These are phyloP conservation scores for Thera britannica DNA, from an alignment of 2,888 invertebrate genomes.

Conservation along the genomic window DNA sequence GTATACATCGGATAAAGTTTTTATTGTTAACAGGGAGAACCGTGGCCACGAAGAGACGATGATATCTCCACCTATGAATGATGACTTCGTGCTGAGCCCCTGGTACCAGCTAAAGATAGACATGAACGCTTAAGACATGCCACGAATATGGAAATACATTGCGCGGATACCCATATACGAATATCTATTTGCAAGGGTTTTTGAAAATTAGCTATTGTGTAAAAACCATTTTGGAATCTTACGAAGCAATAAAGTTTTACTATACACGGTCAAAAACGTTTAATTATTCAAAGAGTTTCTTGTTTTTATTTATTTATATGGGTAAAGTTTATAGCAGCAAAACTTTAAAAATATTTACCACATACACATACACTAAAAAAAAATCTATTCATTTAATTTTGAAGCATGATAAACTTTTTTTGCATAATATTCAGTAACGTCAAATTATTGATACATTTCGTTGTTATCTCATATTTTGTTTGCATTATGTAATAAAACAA, in stretches of 20 bases:
- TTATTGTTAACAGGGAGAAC: conserved; percentile 83
- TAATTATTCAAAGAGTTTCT: neutral
- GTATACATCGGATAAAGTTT: conserved; percentile 80
- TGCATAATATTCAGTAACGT: too few species aligned
- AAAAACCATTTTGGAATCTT: conserved; percentile 19
- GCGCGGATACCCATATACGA: conserved; percentile 34
- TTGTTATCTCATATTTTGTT: too few species aligned
- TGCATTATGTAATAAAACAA: too few species aligned
- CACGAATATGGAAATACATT: conserved; percentile 76
- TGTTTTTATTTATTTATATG: neutral
- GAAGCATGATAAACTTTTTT: too few species aligned
- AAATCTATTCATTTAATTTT: too few species aligned
- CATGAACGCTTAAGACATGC: conserved; percentile 71
- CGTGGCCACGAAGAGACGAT: conserved; percentile 79
- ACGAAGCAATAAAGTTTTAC: conserved; percentile 34
- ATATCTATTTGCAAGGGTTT: conserved; percentile 32
- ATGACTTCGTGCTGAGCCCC: conserved; percentile 83
- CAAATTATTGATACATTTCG: too few species aligned
- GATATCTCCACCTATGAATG: conserved; percentile 84
- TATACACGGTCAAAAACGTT: conserved; percentile 11
- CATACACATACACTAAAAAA: too few species aligned
- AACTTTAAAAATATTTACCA: too few species aligned
- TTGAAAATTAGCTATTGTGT: conserved; percentile 35
- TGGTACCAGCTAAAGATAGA: conserved; percentile 74
- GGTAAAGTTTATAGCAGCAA: too few species aligned